These are phyloP conservation scores for Temnothorax rugatulus DNA, from an alignment of 2,888 invertebrate species.

Conservation along the genomic window DNA sequence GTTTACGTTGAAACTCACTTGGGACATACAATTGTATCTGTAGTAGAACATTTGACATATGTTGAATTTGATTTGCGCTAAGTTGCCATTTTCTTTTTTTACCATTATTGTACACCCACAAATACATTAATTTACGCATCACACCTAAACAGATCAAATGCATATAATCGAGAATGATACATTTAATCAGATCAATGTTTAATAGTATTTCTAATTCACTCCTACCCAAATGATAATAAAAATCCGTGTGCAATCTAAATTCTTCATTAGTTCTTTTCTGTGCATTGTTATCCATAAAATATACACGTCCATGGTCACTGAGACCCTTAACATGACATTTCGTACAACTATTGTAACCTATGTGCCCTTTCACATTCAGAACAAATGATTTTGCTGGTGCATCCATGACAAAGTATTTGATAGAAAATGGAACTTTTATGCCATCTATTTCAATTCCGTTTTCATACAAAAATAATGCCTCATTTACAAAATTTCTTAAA, in stretches of 20 bases:
- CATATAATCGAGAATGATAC: background rate
- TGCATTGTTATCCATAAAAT: constrained; percentile 60
- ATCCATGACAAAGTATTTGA: constrained; percentile 47
- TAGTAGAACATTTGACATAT: background rate
- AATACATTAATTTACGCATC: background rate
- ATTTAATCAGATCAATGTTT: constrained; percentile 16
- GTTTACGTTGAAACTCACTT: constrained; percentile 57
- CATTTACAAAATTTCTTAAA: constrained; percentile 64
- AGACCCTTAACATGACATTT: constrained; percentile 67
- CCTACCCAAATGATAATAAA: background rate
- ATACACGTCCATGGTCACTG: constrained; percentile 55
- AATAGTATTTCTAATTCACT: background rate
- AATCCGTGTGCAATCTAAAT: background rate
- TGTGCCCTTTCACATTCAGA: constrained; percentile 66
- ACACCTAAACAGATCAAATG: constrained; percentile 8
- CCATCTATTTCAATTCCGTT: constrained; percentile 64
- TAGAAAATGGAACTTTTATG: constrained; percentile 55
- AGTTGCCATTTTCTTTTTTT: constrained; percentile 1
- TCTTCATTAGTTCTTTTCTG: background rate
- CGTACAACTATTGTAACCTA: constrained; percentile 68
- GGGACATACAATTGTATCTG: background rate
- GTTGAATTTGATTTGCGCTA: background rate
- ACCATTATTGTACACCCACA: background rate
- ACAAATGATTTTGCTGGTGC: constrained; percentile 69
- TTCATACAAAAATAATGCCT: constrained; percentile 53